Conservation (phyloP, 2,113 vertebrate genomes). For the Furnarius figulus region DNA sequence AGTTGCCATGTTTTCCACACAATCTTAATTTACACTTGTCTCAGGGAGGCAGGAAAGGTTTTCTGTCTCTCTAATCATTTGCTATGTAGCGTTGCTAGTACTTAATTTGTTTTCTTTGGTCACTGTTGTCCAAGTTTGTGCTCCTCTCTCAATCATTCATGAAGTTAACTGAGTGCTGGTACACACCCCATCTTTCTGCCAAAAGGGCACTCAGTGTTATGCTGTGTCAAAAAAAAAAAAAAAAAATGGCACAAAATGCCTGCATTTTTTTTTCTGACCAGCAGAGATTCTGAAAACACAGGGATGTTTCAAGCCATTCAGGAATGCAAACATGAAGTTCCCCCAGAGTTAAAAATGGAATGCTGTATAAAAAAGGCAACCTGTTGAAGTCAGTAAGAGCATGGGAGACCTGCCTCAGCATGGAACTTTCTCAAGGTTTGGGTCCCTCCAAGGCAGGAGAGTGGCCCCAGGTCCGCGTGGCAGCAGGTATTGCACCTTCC, state of each 20-base stretch:
- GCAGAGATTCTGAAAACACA: not conserved
- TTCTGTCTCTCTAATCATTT: not conserved
- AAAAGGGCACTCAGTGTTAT: accelerated
- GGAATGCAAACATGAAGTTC: not conserved
- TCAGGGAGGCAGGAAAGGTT: not conserved
- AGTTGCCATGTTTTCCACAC: not conserved
- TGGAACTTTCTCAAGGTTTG: not conserved
- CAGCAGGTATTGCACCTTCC: accelerated
- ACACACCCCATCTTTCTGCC: not conserved
- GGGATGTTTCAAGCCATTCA: not conserved
- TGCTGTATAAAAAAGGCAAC: not conserved
- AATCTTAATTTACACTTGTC: not conserved
- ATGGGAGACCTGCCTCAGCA: not conserved
- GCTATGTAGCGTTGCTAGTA: not conserved
- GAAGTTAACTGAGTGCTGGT: not conserved
- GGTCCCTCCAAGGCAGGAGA: not conserved
- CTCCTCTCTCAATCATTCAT: not conserved
- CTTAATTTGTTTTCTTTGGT: constrained; percentile 4
- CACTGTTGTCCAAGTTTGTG: not conserved
- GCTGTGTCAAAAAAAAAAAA: not conserved
- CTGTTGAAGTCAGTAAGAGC: not conserved
- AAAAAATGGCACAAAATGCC: not conserved
- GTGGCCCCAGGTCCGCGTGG: accelerated
- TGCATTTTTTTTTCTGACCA: not conserved
- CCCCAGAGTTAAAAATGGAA: accelerated